Evolutionary conservation across 2,113 vertebrate species (phyloP).

Genomic region (Rhinichthys klamathensis): DNA sequence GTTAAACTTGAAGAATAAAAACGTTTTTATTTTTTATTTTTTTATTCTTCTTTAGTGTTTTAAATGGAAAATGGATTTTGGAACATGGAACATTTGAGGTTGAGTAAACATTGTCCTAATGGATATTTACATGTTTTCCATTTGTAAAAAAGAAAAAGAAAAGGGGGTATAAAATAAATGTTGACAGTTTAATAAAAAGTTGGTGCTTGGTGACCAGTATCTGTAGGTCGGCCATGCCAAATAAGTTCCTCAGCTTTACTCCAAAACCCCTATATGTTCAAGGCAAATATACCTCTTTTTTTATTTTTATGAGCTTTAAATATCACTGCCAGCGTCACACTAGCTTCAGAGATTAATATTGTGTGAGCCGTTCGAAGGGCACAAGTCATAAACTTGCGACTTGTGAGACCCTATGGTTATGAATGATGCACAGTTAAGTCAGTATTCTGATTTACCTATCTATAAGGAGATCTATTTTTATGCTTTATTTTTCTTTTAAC

Average conservation of each 20-base stretch:
- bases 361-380: background rate
- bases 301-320: constrained; percentile 41
- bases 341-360: background rate
- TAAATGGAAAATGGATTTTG: too few relatives aligned
- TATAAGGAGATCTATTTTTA: constrained; percentile 28
- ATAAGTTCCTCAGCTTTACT: background rate
- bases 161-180: too few relatives aligned
- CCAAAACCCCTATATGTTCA: too few relatives aligned
- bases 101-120: too few relatives aligned
- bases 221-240: background rate
- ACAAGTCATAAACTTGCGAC: constrained; percentile 19
- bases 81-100: too few relatives aligned
- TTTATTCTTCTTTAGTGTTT: too few relatives aligned
- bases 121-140: too few relatives aligned
- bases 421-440: constrained; percentile 50
- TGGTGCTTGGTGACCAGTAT: constrained; percentile 7
- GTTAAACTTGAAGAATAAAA: too few relatives aligned
- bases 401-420: constrained; percentile 28
- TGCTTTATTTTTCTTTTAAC: constrained; percentile 43
- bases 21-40: too few relatives aligned
- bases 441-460: constrained; percentile 33
- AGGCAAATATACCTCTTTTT: constrained; percentile 8
- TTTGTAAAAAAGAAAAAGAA: too few relatives aligned
- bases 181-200: too few relatives aligned
- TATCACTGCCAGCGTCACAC: background rate